Percentiles rank a stretch among this genome's conserved stretches.
These are phyloP conservation scores for Grantiella picta DNA, from an alignment of 2,113 vertebrate genomes.

Conservation along the genomic window DNA sequence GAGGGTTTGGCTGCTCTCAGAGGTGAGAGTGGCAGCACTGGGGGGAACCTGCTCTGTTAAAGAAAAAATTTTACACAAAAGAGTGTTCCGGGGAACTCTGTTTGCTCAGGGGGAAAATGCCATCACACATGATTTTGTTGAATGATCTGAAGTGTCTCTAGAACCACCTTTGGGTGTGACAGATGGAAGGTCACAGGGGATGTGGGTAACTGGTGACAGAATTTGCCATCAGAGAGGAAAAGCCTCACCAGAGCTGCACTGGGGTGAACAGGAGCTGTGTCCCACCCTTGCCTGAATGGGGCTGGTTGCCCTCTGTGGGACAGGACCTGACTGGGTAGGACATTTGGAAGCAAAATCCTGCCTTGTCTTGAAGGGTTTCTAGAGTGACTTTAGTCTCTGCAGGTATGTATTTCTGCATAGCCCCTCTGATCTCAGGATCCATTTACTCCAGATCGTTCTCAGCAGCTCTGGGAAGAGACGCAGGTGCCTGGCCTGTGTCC, in stretches of 20 bases:
- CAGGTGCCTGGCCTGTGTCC: not conserved
- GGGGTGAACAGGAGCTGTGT: not conserved
- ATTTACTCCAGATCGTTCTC: not conserved
- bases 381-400: not conserved
- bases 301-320: not conserved
- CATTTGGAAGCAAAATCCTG: not conserved
- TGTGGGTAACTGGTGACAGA: not conserved
- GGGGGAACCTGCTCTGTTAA: not conserved
- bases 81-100: not conserved
- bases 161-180: not conserved
- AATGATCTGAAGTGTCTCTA: not conserved
- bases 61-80: fast-evolving
- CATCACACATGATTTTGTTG: not conserved
- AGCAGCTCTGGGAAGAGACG: not conserved
- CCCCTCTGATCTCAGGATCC: not conserved
- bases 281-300: not conserved
- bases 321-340: not conserved
- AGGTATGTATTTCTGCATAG: no score
- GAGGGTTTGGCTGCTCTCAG: not conserved
- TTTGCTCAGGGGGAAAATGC: not conserved
- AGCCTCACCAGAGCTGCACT: not conserved
- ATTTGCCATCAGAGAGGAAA: not conserved
- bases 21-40: not conserved
- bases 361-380: not conserved
- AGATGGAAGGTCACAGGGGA: not conserved